Percentiles rank a stretch among this genome's conserved stretches.
Conservation (phyloP, 2,113 vertebrate species). For the Collichthys lucidus region DNA sequence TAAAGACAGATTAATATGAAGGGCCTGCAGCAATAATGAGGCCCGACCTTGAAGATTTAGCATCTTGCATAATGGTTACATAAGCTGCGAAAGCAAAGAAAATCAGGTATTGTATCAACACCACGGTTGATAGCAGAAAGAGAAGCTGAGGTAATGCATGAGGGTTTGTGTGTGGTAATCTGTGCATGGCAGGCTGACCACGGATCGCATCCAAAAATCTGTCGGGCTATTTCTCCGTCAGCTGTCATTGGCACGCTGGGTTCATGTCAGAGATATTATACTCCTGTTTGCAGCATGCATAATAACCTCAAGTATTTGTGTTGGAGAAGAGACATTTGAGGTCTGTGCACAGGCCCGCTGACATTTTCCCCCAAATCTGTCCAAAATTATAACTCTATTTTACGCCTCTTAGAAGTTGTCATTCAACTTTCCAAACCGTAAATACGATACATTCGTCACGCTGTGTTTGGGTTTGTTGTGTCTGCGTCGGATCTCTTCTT, state of each 20-base stretch:
- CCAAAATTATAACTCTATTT: neutral
- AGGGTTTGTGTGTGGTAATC: conserved; percentile 10
- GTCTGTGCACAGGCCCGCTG: conserved; percentile 1
- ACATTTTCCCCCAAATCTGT: neutral
- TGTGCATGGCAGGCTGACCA: neutral
- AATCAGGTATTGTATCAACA: conserved; percentile 57
- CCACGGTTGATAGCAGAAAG: neutral
- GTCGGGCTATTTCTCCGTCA: neutral
- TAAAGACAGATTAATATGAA: conserved; percentile 69
- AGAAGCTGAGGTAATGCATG: conserved; percentile 18
- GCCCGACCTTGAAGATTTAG: conserved; percentile 49
- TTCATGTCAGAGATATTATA: conserved; percentile 5
- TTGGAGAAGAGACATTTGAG: conserved; percentile 3
- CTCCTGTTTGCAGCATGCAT: conserved; percentile 9
- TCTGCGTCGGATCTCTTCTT: neutral
- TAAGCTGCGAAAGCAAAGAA: conserved; percentile 51
- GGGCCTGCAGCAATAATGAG: conserved; percentile 64
- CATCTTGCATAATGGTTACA: conserved; percentile 65
- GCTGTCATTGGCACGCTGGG: conserved; percentile 12
- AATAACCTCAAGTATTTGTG: neutral
- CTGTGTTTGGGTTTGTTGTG: neutral
- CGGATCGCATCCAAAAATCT: conserved; percentile 19
- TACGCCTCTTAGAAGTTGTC: neutral
- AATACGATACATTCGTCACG: neutral
- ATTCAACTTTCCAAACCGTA: neutral